These are phyloP conservation scores for Lithobates sylvaticus DNA, from an alignment of 2,797 vertebrate species.

Conservation along the genomic window DNA sequence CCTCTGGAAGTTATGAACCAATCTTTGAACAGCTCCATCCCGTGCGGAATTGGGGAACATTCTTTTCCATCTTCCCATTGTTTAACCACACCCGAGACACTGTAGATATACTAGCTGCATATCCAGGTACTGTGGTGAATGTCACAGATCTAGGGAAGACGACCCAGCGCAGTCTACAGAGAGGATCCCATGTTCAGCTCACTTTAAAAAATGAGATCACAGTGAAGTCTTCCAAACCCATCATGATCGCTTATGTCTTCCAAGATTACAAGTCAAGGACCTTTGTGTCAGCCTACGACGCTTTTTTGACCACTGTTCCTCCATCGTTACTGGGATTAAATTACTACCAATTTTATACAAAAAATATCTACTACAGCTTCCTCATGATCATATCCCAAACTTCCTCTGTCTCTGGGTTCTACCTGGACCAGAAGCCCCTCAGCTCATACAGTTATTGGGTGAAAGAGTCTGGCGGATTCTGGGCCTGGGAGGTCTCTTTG, in stretches of 20 bases:
- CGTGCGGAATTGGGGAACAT: conserved; percentile 25
- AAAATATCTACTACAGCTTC: conserved; percentile 17
- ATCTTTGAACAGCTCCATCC: conserved; percentile 40
- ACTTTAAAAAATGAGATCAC: background rate
- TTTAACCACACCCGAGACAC: conserved; percentile 35
- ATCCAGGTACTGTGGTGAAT: conserved; percentile 2
- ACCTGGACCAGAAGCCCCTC: conserved; percentile 30
- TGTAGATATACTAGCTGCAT: conserved; percentile 18
- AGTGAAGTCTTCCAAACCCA: conserved; percentile 34
- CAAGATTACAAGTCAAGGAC: background rate
- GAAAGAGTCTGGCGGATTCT: conserved; percentile 5
- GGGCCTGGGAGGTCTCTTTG: conserved; percentile 29
- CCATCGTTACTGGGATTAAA: background rate
- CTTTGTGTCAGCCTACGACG: background rate
- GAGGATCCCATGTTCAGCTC: background rate
- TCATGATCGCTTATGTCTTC: conserved; percentile 49
- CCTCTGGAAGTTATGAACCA: background rate
- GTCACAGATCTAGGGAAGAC: background rate
- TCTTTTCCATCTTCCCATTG: conserved; percentile 21
- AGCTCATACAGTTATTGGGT: background rate
- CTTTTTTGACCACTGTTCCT: conserved; percentile 34
- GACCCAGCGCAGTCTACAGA: background rate
- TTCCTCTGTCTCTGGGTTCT: conserved; percentile 15
- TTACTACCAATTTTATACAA: conserved; percentile 46
- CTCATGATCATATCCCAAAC: conserved; percentile 23